Evolutionary conservation across 1,140 invertebrate genomes (phyloP).

Genomic region (Listronotus oregonensis): DNA sequence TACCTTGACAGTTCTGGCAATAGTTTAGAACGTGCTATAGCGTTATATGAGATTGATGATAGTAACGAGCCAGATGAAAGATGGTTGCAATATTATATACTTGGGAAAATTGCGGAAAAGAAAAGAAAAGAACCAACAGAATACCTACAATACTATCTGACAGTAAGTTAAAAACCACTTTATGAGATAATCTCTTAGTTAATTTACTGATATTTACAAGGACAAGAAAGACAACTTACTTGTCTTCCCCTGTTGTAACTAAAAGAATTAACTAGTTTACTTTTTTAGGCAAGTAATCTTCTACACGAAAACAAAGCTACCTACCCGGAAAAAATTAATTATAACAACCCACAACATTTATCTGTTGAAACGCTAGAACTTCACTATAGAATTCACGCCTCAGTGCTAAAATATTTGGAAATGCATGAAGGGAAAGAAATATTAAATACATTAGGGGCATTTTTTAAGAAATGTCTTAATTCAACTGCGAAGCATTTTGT

Average conservation of each 20-base stretch:
- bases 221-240: too few species aligned
- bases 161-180: slow-evolving; percentile 56
- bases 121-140: slow-evolving; percentile 71
- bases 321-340: slow-evolving; percentile 86
- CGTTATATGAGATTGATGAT: slow-evolving; percentile 60
- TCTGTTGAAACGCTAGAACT: slow-evolving; percentile 90
- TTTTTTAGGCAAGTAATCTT: slow-evolving; percentile 69
- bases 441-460: slow-evolving; percentile 43
- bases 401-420: slow-evolving; percentile 84
- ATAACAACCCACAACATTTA: slow-evolving; percentile 79
- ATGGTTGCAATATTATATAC: slow-evolving; percentile 92
- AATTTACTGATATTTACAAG: neutral
- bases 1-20: slow-evolving; percentile 76
- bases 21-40: slow-evolving; percentile 77
- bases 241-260: too few species aligned
- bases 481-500: slow-evolving; percentile 10
- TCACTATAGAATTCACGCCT: slow-evolving; percentile 81
- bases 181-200: neutral
- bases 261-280: too few species aligned
- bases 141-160: slow-evolving; percentile 79
- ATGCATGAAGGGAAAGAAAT: slow-evolving; percentile 62
- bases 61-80: slow-evolving; percentile 69
- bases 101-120: slow-evolving; percentile 90
- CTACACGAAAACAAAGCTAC: slow-evolving; percentile 79
- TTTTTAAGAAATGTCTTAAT: slow-evolving; percentile 52